phyloP scores from a whole-genome alignment of 2,888 invertebrate genomes.

The Ommatoiulus sabulosus region DNA sequence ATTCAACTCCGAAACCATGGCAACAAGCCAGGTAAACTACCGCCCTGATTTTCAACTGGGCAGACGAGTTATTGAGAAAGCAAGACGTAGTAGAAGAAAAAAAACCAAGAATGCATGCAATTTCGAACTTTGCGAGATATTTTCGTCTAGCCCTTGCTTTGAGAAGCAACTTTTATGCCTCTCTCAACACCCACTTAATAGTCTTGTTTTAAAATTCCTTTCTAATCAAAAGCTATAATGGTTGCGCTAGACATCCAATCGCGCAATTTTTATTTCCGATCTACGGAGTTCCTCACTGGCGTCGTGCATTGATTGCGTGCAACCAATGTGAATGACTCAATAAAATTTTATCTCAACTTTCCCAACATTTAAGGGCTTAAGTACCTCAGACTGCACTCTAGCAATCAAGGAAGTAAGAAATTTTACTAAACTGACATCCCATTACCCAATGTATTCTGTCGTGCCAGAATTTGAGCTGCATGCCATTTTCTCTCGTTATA shows the following conservation, averaged over 20 bases:
- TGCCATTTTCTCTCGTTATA: too few relatives aligned
- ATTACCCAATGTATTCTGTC: not conserved
- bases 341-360: constrained; percentile 10
- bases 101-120: not conserved
- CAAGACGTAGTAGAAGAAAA: not conserved
- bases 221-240: not conserved
- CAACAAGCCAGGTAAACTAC: constrained; percentile 20
- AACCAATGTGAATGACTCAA: constrained; percentile 5
- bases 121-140: not conserved
- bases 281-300: not conserved
- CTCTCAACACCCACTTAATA: not conserved
- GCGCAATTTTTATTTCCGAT: not conserved
- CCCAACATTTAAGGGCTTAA: not conserved
- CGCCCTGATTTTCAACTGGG: constrained; percentile 31
- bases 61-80: not conserved
- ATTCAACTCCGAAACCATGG: constrained; percentile 6
- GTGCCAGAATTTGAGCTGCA: not conserved
- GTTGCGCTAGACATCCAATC: not conserved
- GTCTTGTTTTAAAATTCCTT: constrained; percentile 26
- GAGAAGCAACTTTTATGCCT: not conserved
- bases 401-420: not conserved
- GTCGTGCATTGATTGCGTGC: not conserved
- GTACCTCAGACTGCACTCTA: constrained; percentile 7
- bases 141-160: not conserved
- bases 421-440: constrained; percentile 2